Evolutionary conservation across 2,888 invertebrate genomes (phyloP).

Genomic region (Macrosiphum euphorbiae): DNA sequence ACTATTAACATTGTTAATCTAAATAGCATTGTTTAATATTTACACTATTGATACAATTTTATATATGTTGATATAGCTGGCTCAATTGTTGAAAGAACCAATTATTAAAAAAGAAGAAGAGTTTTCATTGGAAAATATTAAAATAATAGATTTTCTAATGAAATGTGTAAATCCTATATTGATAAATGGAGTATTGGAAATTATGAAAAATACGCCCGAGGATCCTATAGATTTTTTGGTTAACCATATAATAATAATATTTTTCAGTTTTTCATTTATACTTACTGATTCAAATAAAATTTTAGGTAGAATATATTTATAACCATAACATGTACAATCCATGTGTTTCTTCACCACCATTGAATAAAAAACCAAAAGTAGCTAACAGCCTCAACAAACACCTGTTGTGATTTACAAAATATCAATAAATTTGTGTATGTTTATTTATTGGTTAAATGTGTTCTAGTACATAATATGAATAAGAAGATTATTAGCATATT

Average conservation of each 20-base stretch:
- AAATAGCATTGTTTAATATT: constrained; percentile 1
- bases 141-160: constrained; percentile 35
- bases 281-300: constrained; percentile 49
- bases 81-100: not conserved
- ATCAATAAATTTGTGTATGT: constrained; percentile 38
- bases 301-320: constrained; percentile 63
- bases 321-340: constrained; percentile 53
- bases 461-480: not conserved
- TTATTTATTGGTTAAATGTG: not conserved
- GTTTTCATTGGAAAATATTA: constrained; percentile 1
- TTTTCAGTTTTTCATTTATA: constrained; percentile 1
- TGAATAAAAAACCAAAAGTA: constrained; percentile 53
- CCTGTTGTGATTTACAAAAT: constrained; percentile 56
- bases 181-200: constrained; percentile 42
- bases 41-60: not conserved
- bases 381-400: constrained; percentile 57
- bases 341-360: constrained; percentile 56
- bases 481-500: not conserved
- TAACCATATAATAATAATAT: constrained; percentile 11
- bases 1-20: not conserved
- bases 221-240: constrained; percentile 58
- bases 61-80: not conserved
- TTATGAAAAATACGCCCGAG: constrained; percentile 37
- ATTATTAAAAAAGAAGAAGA: constrained; percentile 10
- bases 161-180: constrained; percentile 52